Evolutionary conservation across 1,140 invertebrate genomes (phyloP), one percentile per base, ranked within the genome.

Genomic region (Physella acuta): DNA sequence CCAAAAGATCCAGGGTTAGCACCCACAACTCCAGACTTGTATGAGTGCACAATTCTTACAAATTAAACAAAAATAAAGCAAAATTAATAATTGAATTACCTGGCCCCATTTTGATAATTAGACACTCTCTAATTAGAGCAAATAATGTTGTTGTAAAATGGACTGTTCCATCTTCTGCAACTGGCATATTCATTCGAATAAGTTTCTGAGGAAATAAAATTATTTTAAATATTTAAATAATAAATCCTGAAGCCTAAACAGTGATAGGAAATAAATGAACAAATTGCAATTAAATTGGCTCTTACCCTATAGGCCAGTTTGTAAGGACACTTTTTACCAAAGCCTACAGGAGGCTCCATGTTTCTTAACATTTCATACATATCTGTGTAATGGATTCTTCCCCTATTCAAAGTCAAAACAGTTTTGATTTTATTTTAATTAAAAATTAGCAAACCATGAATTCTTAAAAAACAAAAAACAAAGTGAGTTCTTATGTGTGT

Each of bases 331-430:
- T 99, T 99, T 86, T 98, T 97, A 66, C 98, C 98, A 88, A 99
- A 99, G 72, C 98, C 98, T 82, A 99, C 89, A 26, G 98, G 98
- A 31, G 98, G 98, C 88, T 99, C 97, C 92, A 99, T 99, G 84
- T 99, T 99, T 86, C 97, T 93, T 77, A 99, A 87, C 97, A 99
- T 99, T 85, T 99, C 97, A 85, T 98, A 99, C 96, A 99, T 98
- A 89, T 99, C 97, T 61, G 92, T 92, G 85, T 98, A 99, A 84
- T 95, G 94, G 78, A 99, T 98, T 84, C 93, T 93, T 52, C 98
- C 98, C 71, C 94, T 97, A n/a, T n/a, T n/a, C n/a, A n/a, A n/a
- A n/a, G n/a, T n/a, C n/a, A n/a, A n/a, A n/a, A n/a, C n/a, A n/a
- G n/a, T n/a, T n/a, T n/a, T n/a, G n/a, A n/a, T n/a, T n/a, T n/a